Evolutionary conservation across 1,140 invertebrate species (phyloP), one percentile per base, ranked within the genome.

Genomic region (Aradophagus sp.): DNA sequence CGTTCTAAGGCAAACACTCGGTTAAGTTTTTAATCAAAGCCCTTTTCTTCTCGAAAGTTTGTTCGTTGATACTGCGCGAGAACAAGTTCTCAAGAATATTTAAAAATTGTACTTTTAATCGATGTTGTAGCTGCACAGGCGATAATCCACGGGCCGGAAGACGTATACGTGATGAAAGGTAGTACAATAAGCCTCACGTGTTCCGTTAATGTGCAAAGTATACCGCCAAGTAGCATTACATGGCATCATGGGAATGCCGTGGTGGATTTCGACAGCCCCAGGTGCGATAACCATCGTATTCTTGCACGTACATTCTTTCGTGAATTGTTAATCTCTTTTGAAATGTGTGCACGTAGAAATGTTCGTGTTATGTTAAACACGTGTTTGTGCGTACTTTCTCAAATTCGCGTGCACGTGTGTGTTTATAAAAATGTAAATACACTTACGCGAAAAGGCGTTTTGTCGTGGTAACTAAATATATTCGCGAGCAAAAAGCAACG

Each of bases 161-260:
- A 95, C 72, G 91, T 95, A 32, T 94, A 93, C 81, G 93, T 95
- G 73, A 95, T 95, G 86, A 94, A 93, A 77, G 94, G 94, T 68
- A 95, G 93, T 83, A 95, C 93, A 45, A 96, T 96, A 87, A 94
- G 93, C 63, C 86, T 96, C 74, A 94, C 93, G 26, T 96, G 94
- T 83, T 91, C 92, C 23, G 93, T 96, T 55, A 95, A 95, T 82
- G 91, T 93, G 32, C 93, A 95, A 81, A 94, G 93, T 32, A 93
- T 92, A 52, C 92, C 93, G 12, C 92, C 92, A 14, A 92, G 91
- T 35, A 92, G 90, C 71, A 88, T 89, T 62, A 89, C 89, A 66
- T 95, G 93, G 93, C 94, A 94, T 80, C 93, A 95, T 77, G 93
- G 93, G 17, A 89, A 87, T 19, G 87, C 90, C 7, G 89, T 94